Evolutionary conservation across 2,113 vertebrate genomes (phyloP), one percentile per base, ranked within the genome.

Genomic region (Crotalus helleri): DNA sequence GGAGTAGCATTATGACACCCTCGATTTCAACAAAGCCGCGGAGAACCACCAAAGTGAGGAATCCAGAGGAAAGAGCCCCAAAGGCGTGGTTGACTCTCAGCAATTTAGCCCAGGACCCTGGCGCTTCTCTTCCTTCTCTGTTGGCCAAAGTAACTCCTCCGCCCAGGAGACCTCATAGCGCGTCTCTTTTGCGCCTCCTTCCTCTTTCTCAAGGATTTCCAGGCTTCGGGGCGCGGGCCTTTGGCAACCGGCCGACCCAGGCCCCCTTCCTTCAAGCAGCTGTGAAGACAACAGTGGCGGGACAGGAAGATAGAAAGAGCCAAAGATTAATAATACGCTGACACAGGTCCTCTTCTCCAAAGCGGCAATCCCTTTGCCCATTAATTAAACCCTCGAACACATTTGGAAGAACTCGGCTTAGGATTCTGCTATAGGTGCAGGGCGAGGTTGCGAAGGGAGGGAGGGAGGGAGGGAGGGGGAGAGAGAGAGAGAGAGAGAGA

Each of bases 281-380:
- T 98, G 97, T 69, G 95, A 91, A 97, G 96, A 97, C 89, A 97
- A 98, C 49, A 95, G 96, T 93, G 94, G 92, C 85, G 93, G 59
- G 94, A 93, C 91, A 88, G 11, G 97, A 86, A 97, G 95, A 91
- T 13, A 93, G 51, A 54, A 64, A 49, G 53, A 44, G 29, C 13
- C 53, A 91, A 24, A 85, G 90, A 29, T n/a, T 33, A 55, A 88
- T 33, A 55, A 88, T 55, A 89, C n/a, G 17, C 87, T 11, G 29
- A 33, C 74, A 3, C 39, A 17, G 6, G 7, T 44, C 74, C 74
- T 21, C 33, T 81, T 81, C 74, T 44, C 2, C 17, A 2, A 81
- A 81, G 33, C 6, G 69, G 69, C 6, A 39, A 81, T 81, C 33
- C 74, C 33, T 39, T 81, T 13, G 74, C 74, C 74, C 74, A 4